phyloP scores from a whole-genome alignment of 2,888 invertebrate genomes.

The Nomada flava region DNA sequence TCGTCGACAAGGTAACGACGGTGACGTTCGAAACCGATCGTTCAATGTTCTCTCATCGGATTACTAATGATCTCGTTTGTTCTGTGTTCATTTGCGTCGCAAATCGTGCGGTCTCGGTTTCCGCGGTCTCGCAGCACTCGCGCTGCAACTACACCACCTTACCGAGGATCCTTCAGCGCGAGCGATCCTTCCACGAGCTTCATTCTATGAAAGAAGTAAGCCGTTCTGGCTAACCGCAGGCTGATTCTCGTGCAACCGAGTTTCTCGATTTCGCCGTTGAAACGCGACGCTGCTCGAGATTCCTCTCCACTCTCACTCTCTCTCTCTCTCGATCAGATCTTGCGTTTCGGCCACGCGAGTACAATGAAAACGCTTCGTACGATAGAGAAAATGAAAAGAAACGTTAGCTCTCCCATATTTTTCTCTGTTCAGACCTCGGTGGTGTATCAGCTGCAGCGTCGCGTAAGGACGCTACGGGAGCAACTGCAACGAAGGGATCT shows the following conservation, averaged over 20 bases:
- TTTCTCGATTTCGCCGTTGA: conserved; percentile 33
- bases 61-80: conserved; percentile 57
- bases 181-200: conserved; percentile 92
- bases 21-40: conserved; percentile 63
- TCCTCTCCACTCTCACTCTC: background rate
- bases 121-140: conserved; percentile 86
- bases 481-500: conserved; percentile 96
- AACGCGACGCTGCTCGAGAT: background rate
- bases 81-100: conserved; percentile 53
- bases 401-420: background rate
- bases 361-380: too few species aligned
- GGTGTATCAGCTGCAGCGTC: conserved; percentile 95
- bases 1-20: conserved; percentile 90
- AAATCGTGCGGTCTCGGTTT: conserved; percentile 45
- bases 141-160: conserved; percentile 90
- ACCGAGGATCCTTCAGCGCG: conserved; percentile 89
- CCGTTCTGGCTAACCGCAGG: conserved; percentile 12
- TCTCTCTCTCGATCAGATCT: too few species aligned
- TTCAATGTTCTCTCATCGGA: conserved; percentile 12
- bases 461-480: conserved; percentile 93
- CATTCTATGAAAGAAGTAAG: conserved; percentile 92
- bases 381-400: too few species aligned
- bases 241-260: background rate
- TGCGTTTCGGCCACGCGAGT: too few species aligned
- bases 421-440: conserved; percentile 88